Percentiles rank a stretch among this genome's conserved stretches.
phyloP scores from a whole-genome alignment of 2,888 invertebrate genomes.

The Elysia crispata region DNA sequence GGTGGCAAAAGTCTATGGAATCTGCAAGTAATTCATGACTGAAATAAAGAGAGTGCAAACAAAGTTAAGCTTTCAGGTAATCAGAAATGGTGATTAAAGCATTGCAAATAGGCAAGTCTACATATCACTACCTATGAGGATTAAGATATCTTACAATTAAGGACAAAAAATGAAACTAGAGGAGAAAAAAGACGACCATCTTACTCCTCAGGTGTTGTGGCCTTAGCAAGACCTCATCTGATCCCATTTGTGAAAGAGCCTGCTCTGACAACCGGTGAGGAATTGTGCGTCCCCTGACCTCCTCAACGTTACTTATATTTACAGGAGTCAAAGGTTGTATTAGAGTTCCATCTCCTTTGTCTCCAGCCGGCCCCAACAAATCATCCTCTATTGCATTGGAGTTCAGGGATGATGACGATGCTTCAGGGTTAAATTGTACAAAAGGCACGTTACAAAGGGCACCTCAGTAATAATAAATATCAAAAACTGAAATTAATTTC shows the following conservation, averaged over 20 bases:
- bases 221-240: conserved; percentile 72
- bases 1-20: too few species aligned
- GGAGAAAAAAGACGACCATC: neutral
- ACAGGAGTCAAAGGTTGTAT: conserved; percentile 30
- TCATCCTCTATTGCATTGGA: conserved; percentile 62
- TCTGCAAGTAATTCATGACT: too few species aligned
- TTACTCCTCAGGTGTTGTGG: conserved; percentile 71
- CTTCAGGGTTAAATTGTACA: conserved; percentile 49
- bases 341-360: conserved; percentile 37
- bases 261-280: conserved; percentile 56
- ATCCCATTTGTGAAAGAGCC: conserved; percentile 61
- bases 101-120: too few species aligned
- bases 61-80: too few species aligned
- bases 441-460: neutral
- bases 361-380: conserved; percentile 47
- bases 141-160: too few species aligned
- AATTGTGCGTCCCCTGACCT: conserved; percentile 13
- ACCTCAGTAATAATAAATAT: too few species aligned
- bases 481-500: too few species aligned
- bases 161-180: too few species aligned
- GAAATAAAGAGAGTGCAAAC: too few species aligned
- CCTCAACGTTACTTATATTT: neutral
- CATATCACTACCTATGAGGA: too few species aligned
- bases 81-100: too few species aligned
- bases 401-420: conserved; percentile 64